Conservation (phyloP, 2,113 vertebrate species). For the Butorides virescens region DNA sequence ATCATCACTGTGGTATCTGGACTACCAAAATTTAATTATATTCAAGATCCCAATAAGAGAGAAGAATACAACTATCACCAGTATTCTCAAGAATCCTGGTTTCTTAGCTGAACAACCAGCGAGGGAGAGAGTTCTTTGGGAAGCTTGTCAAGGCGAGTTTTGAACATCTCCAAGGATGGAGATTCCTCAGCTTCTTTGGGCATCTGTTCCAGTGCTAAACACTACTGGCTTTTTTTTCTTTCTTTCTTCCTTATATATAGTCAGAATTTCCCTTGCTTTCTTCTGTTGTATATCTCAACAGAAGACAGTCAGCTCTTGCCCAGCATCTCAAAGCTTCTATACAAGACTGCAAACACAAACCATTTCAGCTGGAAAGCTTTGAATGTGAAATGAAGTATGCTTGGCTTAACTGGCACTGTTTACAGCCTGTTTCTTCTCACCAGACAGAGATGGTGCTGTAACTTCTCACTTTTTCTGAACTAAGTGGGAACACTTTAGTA, state of each 20-base stretch:
- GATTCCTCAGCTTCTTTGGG: not conserved
- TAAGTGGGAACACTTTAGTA: not conserved
- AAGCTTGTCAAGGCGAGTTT: not conserved
- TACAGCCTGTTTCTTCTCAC: not conserved
- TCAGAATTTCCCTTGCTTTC: not conserved
- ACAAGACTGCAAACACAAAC: not conserved
- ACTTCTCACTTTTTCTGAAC: not conserved
- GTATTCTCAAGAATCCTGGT: not conserved
- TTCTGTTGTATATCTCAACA: not conserved
- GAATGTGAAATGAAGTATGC: not conserved
- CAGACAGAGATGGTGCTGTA: not conserved
- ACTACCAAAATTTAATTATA: not conserved
- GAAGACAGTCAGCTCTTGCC: not conserved
- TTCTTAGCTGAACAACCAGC: not conserved
- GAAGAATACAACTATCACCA: not conserved
- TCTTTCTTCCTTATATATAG: not conserved
- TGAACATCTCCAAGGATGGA: not conserved
- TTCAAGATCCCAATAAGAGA: not conserved
- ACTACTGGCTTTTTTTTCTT: not conserved
- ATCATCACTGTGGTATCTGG: not conserved
- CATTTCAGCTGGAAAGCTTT: not conserved
- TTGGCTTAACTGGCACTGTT: not conserved
- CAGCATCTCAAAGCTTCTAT: not conserved
- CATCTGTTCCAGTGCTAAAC: not conserved
- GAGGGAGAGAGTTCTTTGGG: not conserved